Percentiles rank a stretch among this genome's conserved stretches.
These are phyloP conservation scores for Oscheius sp. DNA, from an alignment of 1,140 invertebrate species.

Conservation along the genomic window DNA sequence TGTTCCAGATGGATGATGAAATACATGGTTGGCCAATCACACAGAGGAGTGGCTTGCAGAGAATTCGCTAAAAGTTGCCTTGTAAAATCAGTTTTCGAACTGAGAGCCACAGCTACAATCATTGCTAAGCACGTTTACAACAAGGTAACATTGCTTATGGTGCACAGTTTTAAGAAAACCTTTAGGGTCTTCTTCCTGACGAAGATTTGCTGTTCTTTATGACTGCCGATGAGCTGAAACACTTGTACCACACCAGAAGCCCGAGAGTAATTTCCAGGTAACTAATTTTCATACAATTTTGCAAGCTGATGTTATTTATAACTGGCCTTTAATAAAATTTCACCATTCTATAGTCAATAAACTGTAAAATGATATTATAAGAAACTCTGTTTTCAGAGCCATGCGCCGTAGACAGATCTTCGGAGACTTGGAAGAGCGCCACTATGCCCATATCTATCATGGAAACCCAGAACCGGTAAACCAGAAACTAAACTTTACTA, in stretches of 20 bases:
- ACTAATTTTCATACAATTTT: too few species aligned
- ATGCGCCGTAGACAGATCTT: constrained; percentile 10
- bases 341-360: too few species aligned
- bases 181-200: constrained; percentile 23
- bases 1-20: constrained; percentile 22
- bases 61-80: constrained; percentile 34
- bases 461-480: background rate
- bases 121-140: constrained; percentile 27
- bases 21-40: constrained; percentile 15
- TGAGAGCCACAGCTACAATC: constrained; percentile 6
- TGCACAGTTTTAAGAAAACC: background rate
- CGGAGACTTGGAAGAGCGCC: constrained; percentile 13
- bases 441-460: background rate
- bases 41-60: constrained; percentile 30
- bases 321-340: too few species aligned
- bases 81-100: constrained; percentile 16
- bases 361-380: too few species aligned
- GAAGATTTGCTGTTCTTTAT: constrained; percentile 48
- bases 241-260: constrained; percentile 12
- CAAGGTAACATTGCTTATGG: too few species aligned
- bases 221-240: constrained; percentile 43
- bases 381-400: constrained; percentile 5
- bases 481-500: too few species aligned
- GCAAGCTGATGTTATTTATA: too few species aligned
- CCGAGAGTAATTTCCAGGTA: constrained; percentile 1